A percentile compares a stretch with the other conserved stretches of the same genome.
phyloP scores from a whole-genome alignment of 2,797 vertebrate genomes.

The Clangula hyemalis region DNA sequence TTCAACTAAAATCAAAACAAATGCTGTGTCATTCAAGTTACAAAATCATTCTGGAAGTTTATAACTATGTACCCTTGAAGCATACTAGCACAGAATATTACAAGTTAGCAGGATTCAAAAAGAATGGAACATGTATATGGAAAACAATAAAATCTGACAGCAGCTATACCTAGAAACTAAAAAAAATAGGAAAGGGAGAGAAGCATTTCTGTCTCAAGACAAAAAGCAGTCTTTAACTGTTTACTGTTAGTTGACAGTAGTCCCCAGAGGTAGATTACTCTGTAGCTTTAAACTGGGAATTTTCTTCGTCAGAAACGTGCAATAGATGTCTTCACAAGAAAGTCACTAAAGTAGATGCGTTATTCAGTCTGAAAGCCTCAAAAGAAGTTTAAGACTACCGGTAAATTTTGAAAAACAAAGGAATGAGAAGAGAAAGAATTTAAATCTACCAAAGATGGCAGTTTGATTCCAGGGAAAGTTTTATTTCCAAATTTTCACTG shows the following conservation, averaged over 20 bases:
- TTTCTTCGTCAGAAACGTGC: neutral
- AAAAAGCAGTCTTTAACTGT: neutral
- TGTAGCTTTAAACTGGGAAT: neutral
- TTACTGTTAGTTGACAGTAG: neutral
- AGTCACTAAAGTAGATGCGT: neutral
- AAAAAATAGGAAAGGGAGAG: neutral
- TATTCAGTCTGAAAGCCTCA: neutral
- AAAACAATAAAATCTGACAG: neutral
- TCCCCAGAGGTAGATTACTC: neutral
- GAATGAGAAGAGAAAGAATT: neutral
- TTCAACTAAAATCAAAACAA: constrained; percentile 71
- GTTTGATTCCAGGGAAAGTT: neutral
- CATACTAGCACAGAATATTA: neutral
- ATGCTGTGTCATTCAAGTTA: neutral
- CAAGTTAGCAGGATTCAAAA: neutral
- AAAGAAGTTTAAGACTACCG: neutral
- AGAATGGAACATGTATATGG: neutral
- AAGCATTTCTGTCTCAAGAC: neutral
- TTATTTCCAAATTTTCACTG: neutral
- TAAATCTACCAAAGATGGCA: neutral
- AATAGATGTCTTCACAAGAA: neutral
- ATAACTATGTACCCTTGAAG: neutral
- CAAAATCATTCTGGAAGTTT: neutral
- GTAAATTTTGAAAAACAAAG: neutral
- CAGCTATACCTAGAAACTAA: neutral